Conservation (phyloP, 2,888 invertebrate species). For the Spisula subtruncata region DNA sequence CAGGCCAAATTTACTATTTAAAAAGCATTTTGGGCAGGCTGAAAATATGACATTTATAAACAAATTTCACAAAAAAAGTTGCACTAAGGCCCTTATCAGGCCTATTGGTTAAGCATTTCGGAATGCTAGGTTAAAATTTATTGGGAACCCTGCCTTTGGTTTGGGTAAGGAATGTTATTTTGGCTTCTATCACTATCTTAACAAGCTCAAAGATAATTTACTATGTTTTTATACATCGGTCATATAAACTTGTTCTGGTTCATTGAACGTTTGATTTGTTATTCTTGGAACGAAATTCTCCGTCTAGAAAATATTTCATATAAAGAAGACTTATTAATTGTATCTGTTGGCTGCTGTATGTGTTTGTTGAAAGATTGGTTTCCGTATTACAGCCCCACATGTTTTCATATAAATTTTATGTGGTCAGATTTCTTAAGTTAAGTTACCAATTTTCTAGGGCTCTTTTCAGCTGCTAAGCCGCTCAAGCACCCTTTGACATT, state of each 20-base stretch:
- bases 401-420: not conserved
- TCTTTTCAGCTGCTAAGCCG: no score
- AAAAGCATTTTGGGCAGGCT: no score
- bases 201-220: not conserved
- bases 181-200: not conserved
- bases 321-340: not conserved
- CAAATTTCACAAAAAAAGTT: no score
- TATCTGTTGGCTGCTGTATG: not conserved
- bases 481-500: no score
- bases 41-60: no score
- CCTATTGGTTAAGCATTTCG: no score
- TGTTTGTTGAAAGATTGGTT: conserved; percentile 6
- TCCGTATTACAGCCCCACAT: not conserved
- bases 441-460: no score
- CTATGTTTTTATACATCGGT: not conserved
- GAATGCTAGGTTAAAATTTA: no score
- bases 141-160: no score
- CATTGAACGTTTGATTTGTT: not conserved
- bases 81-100: no score
- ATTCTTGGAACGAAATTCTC: not conserved
- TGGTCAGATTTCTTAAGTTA: no score
- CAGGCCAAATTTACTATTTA: no score
- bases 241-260: not conserved
- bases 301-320: not conserved
- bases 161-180: not conserved